Conservation (phyloP, 2,113 vertebrate genomes). For the Platichthys stellatus region DNA sequence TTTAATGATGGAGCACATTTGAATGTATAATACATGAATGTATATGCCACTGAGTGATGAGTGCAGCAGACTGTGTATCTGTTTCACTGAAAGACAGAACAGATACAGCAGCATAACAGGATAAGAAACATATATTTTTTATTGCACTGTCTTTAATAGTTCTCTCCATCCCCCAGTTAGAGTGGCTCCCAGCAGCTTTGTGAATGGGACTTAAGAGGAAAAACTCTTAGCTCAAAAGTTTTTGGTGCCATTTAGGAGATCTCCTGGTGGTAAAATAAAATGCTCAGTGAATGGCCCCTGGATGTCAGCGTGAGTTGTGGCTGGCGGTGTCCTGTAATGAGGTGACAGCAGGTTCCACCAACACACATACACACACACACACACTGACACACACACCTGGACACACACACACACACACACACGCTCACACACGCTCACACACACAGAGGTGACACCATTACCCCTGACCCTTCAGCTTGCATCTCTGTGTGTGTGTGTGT, state of each 20-base stretch:
- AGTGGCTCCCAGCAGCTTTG: slow-evolving; percentile 38
- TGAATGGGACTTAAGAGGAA: slow-evolving; percentile 26
- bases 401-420: slow-evolving; percentile 4
- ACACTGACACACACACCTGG: slow-evolving; percentile 41
- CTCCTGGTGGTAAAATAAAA: slow-evolving; percentile 61
- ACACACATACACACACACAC: slow-evolving; percentile 45
- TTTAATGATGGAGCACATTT: neutral
- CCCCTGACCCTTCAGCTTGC: too few species aligned
- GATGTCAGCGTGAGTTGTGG: slow-evolving; percentile 62
- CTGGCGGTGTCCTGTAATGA: slow-evolving; percentile 63
- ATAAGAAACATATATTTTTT: slow-evolving; percentile 9
- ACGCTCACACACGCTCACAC: neutral
- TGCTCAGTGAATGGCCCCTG: slow-evolving; percentile 51
- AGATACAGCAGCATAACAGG: neutral
- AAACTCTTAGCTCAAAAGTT: slow-evolving; percentile 54
- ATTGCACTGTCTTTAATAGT: slow-evolving; percentile 15
- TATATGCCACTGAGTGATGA: neutral
- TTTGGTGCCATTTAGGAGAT: slow-evolving; percentile 49
- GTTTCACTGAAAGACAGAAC: neutral
- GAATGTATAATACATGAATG: neutral
- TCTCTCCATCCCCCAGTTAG: slow-evolving; percentile 17
- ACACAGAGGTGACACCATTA: slow-evolving; percentile 40
- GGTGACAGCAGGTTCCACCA: slow-evolving; percentile 64
- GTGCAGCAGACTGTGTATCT: neutral
- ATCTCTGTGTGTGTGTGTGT: neutral